Base-by-base conservation (phyloP, 2,888 invertebrate species). In the Hedychridium roseum region DNA sequence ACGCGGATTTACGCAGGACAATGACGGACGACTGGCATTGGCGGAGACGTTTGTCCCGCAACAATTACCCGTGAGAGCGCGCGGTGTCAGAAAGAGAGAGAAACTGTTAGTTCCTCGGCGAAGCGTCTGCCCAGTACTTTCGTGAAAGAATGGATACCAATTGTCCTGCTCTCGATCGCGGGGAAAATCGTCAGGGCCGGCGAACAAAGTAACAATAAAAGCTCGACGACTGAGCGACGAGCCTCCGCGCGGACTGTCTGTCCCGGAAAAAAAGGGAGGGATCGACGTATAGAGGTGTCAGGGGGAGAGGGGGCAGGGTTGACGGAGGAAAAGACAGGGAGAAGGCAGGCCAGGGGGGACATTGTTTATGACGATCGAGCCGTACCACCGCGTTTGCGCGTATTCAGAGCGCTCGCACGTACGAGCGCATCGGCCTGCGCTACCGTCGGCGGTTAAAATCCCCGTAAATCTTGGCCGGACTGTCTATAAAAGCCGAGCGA, bases 401-500 rank as follows among this genome's bases (percentile, higher is more conserved):
- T 12, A 17, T 31, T 16, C 26, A 39, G 32, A 30, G 5, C 1
- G n/a, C 42, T 4, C 16, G 28, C 12, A 17, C 23, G 50, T 43
- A 40, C 40, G 38, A 34, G 30, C 41, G 46, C 18, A 40, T 39
- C 47, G 46, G 55, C 52, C 54, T 47, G n/a, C n/a, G n/a, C n/a
- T n/a, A n/a, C n/a, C 49, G 50, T 43, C 53, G 55, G 50, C 63
- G 58, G 66, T 62, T 66, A 62, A 68, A 72, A 66, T 62, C 53
- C 50, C 46, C 64, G 62, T 73, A 71, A 74, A 74, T 74, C 64
- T 62, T 68, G 44, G 41, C 41, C 34, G n/a, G 48, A 51, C 57
- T 70, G 67, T 66, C 65, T 58, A 71, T 73, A 70, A 73, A 76
- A 71, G 67, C 69, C 64, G 64, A 60, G 64, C 57, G 66, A 70